Conservation (phyloP, 1,140 invertebrate genomes). For the Drosophila subobscura region DNA sequence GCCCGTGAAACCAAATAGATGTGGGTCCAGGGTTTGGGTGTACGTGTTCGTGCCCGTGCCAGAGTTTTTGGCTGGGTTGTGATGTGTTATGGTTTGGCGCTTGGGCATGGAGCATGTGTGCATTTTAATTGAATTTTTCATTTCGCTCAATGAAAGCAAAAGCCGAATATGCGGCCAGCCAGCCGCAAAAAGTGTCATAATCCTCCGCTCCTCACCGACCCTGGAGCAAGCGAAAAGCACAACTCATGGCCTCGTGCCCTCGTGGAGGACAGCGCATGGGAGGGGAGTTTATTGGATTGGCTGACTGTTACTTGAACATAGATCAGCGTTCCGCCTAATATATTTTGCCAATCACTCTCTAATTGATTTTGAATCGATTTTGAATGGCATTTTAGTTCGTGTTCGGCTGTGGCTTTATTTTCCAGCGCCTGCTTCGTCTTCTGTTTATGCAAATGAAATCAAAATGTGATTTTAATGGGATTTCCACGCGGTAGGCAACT, state of each 20-base stretch:
- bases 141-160: slow-evolving; percentile 74
- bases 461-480: slow-evolving; percentile 75
- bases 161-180: slow-evolving; percentile 61
- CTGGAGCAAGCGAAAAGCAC: too few relatives aligned
- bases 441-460: slow-evolving; percentile 75
- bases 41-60: too few relatives aligned
- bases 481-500: slow-evolving; percentile 22
- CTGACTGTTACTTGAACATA: slow-evolving; percentile 4
- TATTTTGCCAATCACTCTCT: slow-evolving; percentile 56
- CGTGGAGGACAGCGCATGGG: slow-evolving; percentile 1
- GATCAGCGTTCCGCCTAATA: slow-evolving; percentile 24
- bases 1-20: slow-evolving; percentile 28
- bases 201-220: slow-evolving; percentile 17
- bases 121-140: slow-evolving; percentile 81
- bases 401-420: slow-evolving; percentile 24
- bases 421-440: slow-evolving; percentile 34
- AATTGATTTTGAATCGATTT: slow-evolving; percentile 75
- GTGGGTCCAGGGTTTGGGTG: slow-evolving; percentile 10
- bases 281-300: slow-evolving; percentile 1
- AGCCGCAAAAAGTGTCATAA: slow-evolving; percentile 74
- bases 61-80: too few relatives aligned
- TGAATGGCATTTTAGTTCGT: slow-evolving; percentile 49
- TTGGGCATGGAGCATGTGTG: slow-evolving; percentile 53
- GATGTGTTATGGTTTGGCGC: slow-evolving; percentile 1
- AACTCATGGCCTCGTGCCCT: slow-evolving; percentile 8